Base-by-base conservation (phyloP, 64 coral and sea anemone species). In the Cladopsammia gracilis region DNA sequence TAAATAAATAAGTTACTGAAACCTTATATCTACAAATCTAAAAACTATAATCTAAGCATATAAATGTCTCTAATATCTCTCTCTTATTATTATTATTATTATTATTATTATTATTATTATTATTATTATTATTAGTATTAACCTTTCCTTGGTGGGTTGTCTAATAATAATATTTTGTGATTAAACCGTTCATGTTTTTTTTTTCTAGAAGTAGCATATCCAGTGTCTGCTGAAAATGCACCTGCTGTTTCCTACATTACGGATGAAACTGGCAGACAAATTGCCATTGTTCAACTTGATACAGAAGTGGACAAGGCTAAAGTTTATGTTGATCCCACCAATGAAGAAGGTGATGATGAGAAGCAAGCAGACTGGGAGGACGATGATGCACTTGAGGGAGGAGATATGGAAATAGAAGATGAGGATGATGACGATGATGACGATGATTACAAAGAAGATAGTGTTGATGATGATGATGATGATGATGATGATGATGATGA, bases 181-280 rank as follows among this genome's bases (percentile, higher is more conserved):
- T 34, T 34, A 34, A 34, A 34, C 34, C 34, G 2, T 34, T 34
- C 34, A 34, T 34, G 34, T 34, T 34, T 34, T 34, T 34, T 34
- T 34, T 34, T 34, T 34, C 34, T 34, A 34, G 34, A 34, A 34
- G 2, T 34, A 34, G 34, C 34, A 34, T 34, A 34, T 34, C 12
- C 22, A 54, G 7, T 24, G 3, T 3, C 50, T 77, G 89, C 83
- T 5, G 90, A 92, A 25, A 50, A 23, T 56, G 26, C 58, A 53
- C 89, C 89, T 24, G 47, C 45, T 14, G 58, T 72, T 3, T 77
- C 60, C 16, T 86, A 77, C 76, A 65, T 90, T 5, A 62, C 93
- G 24, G 65, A 87, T 51, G 73, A 91, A 66, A 78, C 19, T 49
- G 67, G 51, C 18, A 73, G 64, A 16, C 59, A 79, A 42, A 73